These are phyloP conservation scores for Ianthella basta DNA, from an alignment of 37 sponge, comb jelly and placozoan species.

Conservation along the genomic window DNA sequence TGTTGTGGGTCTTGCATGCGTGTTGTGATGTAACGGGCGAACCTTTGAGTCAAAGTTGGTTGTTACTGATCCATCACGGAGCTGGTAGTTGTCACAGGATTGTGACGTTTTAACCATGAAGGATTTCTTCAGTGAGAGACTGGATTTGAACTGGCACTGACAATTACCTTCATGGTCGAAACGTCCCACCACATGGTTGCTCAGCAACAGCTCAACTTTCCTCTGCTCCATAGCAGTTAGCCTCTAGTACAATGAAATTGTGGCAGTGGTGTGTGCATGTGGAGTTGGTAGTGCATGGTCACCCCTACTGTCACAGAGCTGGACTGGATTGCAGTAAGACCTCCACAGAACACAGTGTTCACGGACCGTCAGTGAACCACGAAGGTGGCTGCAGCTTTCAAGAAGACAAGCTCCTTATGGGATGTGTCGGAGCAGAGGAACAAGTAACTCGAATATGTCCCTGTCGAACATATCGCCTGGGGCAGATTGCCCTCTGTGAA, in stretches of 20 bases:
- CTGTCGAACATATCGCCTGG: slow-evolving; percentile 55
- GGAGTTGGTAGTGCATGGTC: neutral
- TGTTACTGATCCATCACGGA: no score
- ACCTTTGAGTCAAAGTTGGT: no score
- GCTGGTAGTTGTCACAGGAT: no score
- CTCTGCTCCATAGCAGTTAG: neutral
- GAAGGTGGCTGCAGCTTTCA: slow-evolving; percentile 38
- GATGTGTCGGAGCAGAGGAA: slow-evolving; percentile 49
- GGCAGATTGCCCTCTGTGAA: slow-evolving; percentile 65
- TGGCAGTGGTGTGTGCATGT: neutral
- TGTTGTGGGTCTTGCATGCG: neutral
- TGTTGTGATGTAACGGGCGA: neutral
- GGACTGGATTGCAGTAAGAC: slow-evolving; percentile 15
- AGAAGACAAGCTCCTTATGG: slow-evolving; percentile 34
- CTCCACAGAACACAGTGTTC: slow-evolving; percentile 28
- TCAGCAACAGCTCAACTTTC: neutral
- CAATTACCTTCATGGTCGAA: no score
- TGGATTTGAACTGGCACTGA: no score
- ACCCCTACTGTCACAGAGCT: slow-evolving; percentile 1
- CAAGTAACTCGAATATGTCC: slow-evolving; percentile 54
- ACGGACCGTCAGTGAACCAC: slow-evolving; percentile 43
- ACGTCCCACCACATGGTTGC: neutral
- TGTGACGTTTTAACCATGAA: no score
- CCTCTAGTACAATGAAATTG: neutral
- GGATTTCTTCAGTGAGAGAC: no score